A percentile compares a stretch with the other conserved stretches of the same genome.
Evolutionary conservation across 2,888 invertebrate genomes (phyloP).

Genomic region (Nebria salina): DNA sequence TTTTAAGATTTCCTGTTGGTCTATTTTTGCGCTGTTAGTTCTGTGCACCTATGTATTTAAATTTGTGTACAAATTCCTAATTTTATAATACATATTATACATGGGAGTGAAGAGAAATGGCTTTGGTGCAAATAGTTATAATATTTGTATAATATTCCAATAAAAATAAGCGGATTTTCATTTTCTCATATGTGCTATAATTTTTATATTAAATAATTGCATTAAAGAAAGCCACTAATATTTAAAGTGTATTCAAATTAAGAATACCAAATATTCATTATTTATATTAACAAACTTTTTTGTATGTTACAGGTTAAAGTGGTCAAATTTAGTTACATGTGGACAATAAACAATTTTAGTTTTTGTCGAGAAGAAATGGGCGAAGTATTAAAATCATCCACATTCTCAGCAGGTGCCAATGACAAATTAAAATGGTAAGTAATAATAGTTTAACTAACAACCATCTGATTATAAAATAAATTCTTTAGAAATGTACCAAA

Average conservation of each 20-base stretch:
- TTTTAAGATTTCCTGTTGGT: not conserved
- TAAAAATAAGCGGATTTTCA: too few relatives aligned
- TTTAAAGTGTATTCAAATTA: too few relatives aligned
- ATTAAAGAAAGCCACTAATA: too few relatives aligned
- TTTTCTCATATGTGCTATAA: too few relatives aligned
- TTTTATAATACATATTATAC: not conserved
- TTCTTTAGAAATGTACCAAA: not conserved
- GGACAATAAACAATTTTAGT: slow-evolving; percentile 99
- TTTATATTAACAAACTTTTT: not conserved
- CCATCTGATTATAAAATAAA: slow-evolving; percentile 6
- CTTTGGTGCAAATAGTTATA: too few relatives aligned
- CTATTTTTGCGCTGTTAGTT: not conserved
- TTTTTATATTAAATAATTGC: too few relatives aligned
- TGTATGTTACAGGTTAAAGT: slow-evolving; percentile 88
- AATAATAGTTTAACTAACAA: slow-evolving; percentile 22
- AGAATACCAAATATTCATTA: not conserved
- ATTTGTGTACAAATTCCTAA: not conserved
- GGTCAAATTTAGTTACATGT: slow-evolving; percentile 99
- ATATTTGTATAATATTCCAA: too few relatives aligned
- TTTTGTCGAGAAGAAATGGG: slow-evolving; percentile 99
- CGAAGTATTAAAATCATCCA: slow-evolving; percentile 99
- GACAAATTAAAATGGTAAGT: slow-evolving; percentile 98
- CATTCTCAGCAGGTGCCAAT: slow-evolving; percentile 99
- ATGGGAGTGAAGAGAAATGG: too few relatives aligned
- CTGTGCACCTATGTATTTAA: not conserved